These are phyloP conservation scores for Epinephelus malabaricus DNA, from an alignment of 2,797 vertebrate species.

Conservation along the genomic window DNA sequence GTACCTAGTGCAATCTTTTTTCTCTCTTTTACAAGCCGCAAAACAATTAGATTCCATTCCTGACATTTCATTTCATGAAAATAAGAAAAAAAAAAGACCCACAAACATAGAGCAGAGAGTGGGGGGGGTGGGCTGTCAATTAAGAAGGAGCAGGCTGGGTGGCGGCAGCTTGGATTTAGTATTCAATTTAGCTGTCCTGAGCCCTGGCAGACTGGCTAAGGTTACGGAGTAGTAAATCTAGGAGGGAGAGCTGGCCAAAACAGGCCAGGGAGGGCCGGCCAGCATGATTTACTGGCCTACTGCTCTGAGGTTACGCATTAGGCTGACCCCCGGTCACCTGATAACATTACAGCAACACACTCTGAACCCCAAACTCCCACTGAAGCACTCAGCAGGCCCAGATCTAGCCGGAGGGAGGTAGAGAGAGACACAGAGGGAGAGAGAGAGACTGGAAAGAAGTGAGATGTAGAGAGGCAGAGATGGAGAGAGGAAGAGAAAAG, in stretches of 20 bases:
- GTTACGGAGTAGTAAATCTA: constrained; percentile 89
- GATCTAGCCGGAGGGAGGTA: constrained; percentile 74
- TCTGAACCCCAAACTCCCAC: constrained; percentile 85
- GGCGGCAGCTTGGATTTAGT: constrained; percentile 88
- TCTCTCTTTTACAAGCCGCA: constrained; percentile 40
- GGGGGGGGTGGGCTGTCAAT: constrained; percentile 68
- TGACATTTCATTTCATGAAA: constrained; percentile 72
- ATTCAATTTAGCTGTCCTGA: constrained; percentile 89
- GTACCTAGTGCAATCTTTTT: constrained; percentile 33
- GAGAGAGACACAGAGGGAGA: constrained; percentile 18
- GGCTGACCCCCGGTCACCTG: constrained; percentile 83
- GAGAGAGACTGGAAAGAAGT: constrained; percentile 25
- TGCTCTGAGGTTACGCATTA: constrained; percentile 86
- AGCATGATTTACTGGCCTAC: constrained; percentile 84
- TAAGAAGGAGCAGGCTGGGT: constrained; percentile 80
- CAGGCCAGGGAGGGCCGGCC: constrained; percentile 75
- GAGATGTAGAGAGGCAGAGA: constrained; percentile 41
- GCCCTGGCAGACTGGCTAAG: constrained; percentile 86
- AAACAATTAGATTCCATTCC: constrained; percentile 64
- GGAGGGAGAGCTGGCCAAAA: constrained; percentile 80
- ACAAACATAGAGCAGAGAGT: constrained; percentile 58
- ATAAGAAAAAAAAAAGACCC: constrained; percentile 52
- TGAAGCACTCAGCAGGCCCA: constrained; percentile 80
- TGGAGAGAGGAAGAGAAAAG: constrained; percentile 42
- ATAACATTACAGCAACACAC: constrained; percentile 84